Percentiles rank a stretch among this genome's conserved stretches.
These are phyloP conservation scores for Copidosoma aretas DNA, from an alignment of 2,888 invertebrate genomes.

Conservation along the genomic window DNA sequence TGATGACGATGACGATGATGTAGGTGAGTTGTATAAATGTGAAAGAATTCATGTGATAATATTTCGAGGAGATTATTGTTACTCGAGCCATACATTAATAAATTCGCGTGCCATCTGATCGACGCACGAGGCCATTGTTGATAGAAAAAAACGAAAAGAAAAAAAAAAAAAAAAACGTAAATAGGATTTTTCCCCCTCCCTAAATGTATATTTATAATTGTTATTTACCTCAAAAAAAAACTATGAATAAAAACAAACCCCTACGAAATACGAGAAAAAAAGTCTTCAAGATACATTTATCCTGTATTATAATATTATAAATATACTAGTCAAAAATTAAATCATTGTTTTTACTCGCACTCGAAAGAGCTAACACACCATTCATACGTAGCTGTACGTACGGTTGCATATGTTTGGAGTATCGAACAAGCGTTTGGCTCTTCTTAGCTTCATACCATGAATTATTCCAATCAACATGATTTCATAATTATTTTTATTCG, in stretches of 20 bases:
- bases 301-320: conserved; percentile 56
- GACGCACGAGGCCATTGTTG: conserved; percentile 35
- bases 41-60: conserved; percentile 20
- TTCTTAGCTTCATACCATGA: too few relatives aligned
- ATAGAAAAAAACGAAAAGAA: conserved; percentile 3
- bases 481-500: too few relatives aligned
- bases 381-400: neutral
- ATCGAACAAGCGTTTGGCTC: neutral
- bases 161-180: conserved; percentile 1
- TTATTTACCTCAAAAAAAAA: conserved; percentile 8
- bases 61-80: conserved; percentile 23
- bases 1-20: too few relatives aligned
- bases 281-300: conserved; percentile 44
- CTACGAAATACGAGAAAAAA: conserved; percentile 41
- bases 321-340: conserved; percentile 57
- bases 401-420: conserved; percentile 4
- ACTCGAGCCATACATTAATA: conserved; percentile 30
- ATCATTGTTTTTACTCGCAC: neutral
- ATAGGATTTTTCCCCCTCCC: conserved; percentile 20
- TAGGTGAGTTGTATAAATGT: neutral
- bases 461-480: too few relatives aligned
- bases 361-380: neutral
- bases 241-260: conserved; percentile 35
- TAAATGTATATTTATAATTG: neutral
- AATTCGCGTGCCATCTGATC: conserved; percentile 35